These are phyloP conservation scores for Caenorhabditis becei DNA, from an alignment of 2,888 invertebrate genomes.

Conservation along the genomic window DNA sequence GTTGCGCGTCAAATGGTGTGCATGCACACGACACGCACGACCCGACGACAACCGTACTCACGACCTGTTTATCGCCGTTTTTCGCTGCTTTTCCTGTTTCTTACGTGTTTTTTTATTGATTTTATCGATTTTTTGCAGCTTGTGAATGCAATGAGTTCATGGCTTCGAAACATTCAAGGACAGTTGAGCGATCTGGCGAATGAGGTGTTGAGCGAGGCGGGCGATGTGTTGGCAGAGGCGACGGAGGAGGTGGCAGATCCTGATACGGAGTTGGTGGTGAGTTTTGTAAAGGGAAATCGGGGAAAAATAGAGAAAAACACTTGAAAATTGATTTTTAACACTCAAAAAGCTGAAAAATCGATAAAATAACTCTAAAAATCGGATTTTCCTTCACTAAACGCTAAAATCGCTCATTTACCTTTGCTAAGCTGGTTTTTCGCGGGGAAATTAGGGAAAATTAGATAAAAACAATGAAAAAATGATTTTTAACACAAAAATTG, in stretches of 20 bases:
- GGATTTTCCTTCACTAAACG: no score
- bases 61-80: conserved; percentile 3
- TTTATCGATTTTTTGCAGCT: conserved; percentile 23
- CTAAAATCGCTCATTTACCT: no score
- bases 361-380: no score
- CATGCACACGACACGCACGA: not conserved
- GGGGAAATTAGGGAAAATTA: no score
- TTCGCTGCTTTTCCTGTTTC: not conserved
- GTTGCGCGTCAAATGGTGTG: not conserved
- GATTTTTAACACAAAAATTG: no score
- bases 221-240: conserved; percentile 73
- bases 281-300: conserved; percentile 3
- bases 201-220: conserved; percentile 76
- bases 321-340: not conserved
- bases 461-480: no score
- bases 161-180: conserved; percentile 72
- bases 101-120: not conserved
- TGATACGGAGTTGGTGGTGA: conserved; percentile 73
- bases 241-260: conserved; percentile 77
- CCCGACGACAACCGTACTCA: conserved; percentile 4
- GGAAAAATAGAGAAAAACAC: not conserved
- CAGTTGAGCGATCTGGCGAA: conserved; percentile 76
- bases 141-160: conserved; percentile 49
- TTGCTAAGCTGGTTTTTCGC: no score
- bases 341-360: conserved; percentile 8